Evolutionary conservation across 2,888 invertebrate genomes (phyloP).

Genomic region (Drosophila quinaria): DNA sequence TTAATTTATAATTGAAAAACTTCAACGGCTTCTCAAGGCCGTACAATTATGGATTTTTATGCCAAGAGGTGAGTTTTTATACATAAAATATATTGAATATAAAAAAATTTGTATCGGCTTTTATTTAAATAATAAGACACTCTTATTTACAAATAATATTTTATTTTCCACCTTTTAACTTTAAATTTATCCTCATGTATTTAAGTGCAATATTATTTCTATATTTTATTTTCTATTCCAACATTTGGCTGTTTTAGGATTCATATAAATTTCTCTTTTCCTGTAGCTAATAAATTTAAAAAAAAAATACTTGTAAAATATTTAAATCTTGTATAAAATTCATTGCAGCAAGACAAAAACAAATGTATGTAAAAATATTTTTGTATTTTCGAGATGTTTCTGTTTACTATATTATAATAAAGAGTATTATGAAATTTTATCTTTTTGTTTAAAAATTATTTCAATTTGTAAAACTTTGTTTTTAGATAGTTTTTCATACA

Average conservation of each 20-base stretch:
- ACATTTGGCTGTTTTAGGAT: background rate
- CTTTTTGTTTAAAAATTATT: slow-evolving; percentile 1
- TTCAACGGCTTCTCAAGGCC: slow-evolving; percentile 71
- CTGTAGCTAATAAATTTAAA: background rate
- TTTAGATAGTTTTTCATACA: background rate
- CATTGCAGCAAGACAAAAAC: background rate
- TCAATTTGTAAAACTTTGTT: background rate
- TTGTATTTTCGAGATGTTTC: background rate
- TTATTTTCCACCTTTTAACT: background rate
- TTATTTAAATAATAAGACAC: background rate
- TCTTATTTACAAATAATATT: background rate
- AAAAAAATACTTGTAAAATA: background rate
- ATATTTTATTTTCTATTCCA: background rate
- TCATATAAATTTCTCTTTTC: background rate
- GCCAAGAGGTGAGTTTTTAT: slow-evolving; percentile 58
- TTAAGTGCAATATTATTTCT: background rate
- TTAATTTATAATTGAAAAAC: slow-evolving; percentile 18
- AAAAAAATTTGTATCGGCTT: background rate
- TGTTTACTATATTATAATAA: background rate
- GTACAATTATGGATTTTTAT: slow-evolving; percentile 81
- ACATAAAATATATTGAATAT: too few species aligned
- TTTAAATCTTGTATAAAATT: background rate
- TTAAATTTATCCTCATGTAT: background rate
- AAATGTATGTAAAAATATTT: background rate
- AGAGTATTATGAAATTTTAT: background rate